Conservation (phyloP, 2,888 invertebrate genomes). For the Drosophila suboccidentalis region DNA sequence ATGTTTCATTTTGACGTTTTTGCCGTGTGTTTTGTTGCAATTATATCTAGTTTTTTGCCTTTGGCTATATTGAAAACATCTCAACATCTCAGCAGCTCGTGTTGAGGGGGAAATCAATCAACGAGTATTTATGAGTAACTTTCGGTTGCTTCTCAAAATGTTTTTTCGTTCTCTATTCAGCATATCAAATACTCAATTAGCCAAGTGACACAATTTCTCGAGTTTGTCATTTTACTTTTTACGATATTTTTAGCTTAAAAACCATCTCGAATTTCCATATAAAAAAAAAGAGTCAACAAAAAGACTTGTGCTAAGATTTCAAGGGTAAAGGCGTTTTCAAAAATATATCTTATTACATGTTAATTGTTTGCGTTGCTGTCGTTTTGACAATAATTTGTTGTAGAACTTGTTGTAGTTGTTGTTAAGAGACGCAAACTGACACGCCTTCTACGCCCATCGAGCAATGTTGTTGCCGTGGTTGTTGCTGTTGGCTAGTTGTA, state of each 20-base stretch:
- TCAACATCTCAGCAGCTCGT: neutral
- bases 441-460: conserved; percentile 26
- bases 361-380: conserved; percentile 52
- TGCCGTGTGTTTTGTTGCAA: conserved; percentile 35
- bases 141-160: conserved; percentile 12
- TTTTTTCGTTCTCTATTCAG: neutral
- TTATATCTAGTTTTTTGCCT: conserved; percentile 33
- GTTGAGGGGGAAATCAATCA: conserved; percentile 18
- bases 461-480: conserved; percentile 12
- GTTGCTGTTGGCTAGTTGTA: conserved; percentile 49
- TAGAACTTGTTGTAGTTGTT: conserved; percentile 39
- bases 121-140: conserved; percentile 9
- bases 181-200: conserved; percentile 31
- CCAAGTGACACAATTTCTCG: conserved; percentile 30
- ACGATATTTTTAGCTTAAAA: conserved; percentile 28
- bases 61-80: conserved; percentile 30
- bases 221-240: conserved; percentile 20
- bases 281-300: neutral
- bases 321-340: conserved; percentile 40
- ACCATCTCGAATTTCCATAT: conserved; percentile 40
- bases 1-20: conserved; percentile 48
- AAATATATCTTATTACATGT: conserved; percentile 54
- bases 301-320: conserved; percentile 21
- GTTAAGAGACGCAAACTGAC: conserved; percentile 25
- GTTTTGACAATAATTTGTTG: conserved; percentile 53